Percentiles rank a stretch among this genome's conserved stretches.
Conservation (phyloP, 37 sponge, comb jelly and placozoan genomes). For the Chondrosia reniformis region DNA sequence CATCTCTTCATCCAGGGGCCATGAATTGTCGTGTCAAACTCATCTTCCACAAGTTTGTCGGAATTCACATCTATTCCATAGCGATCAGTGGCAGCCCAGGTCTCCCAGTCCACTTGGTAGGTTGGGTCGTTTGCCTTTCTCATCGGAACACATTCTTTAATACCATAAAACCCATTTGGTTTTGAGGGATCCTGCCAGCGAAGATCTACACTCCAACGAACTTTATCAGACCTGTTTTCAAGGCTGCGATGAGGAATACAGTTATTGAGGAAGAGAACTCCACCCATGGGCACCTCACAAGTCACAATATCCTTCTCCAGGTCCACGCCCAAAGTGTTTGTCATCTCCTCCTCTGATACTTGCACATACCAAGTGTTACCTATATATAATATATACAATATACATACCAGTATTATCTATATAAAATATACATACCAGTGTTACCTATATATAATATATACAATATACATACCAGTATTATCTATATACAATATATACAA, state of each 20-base stretch:
- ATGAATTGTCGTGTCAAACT: slow-evolving; percentile 75
- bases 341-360: slow-evolving; percentile 57
- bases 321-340: slow-evolving; percentile 56
- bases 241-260: slow-evolving; percentile 78
- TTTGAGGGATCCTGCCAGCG: slow-evolving; percentile 73
- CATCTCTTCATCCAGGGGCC: slow-evolving; percentile 92
- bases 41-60: slow-evolving; percentile 25
- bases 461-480: too few species aligned
- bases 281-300: slow-evolving; percentile 81
- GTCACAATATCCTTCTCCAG: slow-evolving; percentile 61
- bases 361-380: slow-evolving; percentile 90
- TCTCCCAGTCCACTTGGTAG: slow-evolving; percentile 58
- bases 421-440: too few species aligned
- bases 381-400: too few species aligned
- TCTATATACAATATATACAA: too few species aligned
- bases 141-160: slow-evolving; percentile 64
- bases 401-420: too few species aligned
- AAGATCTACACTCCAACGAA: slow-evolving; percentile 86
- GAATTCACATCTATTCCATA: slow-evolving; percentile 30
- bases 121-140: slow-evolving; percentile 47
- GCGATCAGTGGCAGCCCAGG: slow-evolving; percentile 57
- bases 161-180: slow-evolving; percentile 67
- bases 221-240: slow-evolving; percentile 60
- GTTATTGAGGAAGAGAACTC: slow-evolving; percentile 72
- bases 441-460: too few species aligned